Evolutionary conservation across 2,888 invertebrate genomes (phyloP).

Genomic region (Chelonus formosanus): DNA sequence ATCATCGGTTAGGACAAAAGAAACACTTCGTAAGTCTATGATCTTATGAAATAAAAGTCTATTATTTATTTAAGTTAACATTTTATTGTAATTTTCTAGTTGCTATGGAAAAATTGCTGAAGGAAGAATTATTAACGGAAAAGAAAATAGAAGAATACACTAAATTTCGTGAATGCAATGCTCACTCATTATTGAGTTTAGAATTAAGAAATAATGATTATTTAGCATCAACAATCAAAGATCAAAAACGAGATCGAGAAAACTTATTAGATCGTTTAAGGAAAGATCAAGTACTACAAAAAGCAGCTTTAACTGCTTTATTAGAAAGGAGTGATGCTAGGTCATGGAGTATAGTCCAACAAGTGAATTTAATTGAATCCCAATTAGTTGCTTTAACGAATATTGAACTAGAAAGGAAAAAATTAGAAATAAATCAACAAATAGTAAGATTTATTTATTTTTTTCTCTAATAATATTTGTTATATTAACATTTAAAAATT

Average conservation of each 20-base stretch:
- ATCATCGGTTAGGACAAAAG: constrained; percentile 70
- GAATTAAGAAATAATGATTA: constrained; percentile 73
- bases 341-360: constrained; percentile 80
- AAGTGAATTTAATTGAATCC: constrained; percentile 76
- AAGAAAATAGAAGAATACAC: constrained; percentile 72
- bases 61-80: not conserved
- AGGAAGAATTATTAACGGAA: constrained; percentile 73
- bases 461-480: too few relatives aligned
- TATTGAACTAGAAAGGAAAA: constrained; percentile 77
- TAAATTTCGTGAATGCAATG: constrained; percentile 67
- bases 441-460: constrained; percentile 67
- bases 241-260: constrained; percentile 72
- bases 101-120: constrained; percentile 76
- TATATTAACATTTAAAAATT: too few relatives aligned
- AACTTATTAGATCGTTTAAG: constrained; percentile 71
- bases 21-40: constrained; percentile 68
- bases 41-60: too few relatives aligned
- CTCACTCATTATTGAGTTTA: constrained; percentile 73
- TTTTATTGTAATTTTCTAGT: constrained; percentile 52
- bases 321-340: constrained; percentile 78
- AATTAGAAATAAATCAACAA: constrained; percentile 74
- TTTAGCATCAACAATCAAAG: constrained; percentile 70
- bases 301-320: constrained; percentile 76
- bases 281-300: constrained; percentile 77
- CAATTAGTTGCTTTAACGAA: constrained; percentile 77